Conservation (phyloP, 1,140 invertebrate species). For the Sesamia nonagrioides region DNA sequence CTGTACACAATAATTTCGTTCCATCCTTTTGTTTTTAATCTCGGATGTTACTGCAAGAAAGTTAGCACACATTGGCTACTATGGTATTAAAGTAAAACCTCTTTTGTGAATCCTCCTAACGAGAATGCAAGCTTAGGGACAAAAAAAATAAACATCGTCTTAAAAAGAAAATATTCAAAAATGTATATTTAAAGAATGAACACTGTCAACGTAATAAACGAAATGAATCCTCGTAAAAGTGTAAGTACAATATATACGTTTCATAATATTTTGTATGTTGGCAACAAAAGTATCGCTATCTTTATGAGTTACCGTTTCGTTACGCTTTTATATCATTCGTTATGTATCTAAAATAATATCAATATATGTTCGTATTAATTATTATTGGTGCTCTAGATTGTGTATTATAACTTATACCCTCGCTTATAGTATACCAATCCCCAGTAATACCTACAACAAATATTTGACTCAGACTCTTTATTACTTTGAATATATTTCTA, state of each 20-base stretch:
- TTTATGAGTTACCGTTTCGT: neutral
- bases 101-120: too few relatives aligned
- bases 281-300: neutral
- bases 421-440: too few relatives aligned
- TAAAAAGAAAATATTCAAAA: neutral
- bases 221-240: slow-evolving; percentile 6
- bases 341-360: neutral
- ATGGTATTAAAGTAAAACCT: too few relatives aligned
- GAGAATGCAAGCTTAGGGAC: neutral
- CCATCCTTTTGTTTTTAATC: too few relatives aligned
- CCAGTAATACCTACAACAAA: too few relatives aligned
- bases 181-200: neutral
- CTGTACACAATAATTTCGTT: too few relatives aligned
- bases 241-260: neutral
- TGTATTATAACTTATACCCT: neutral
- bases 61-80: too few relatives aligned
- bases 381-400: neutral
- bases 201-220: neutral
- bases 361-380: neutral
- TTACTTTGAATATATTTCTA: too few relatives aligned
- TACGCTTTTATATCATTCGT: slow-evolving; percentile 2
- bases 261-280: neutral
- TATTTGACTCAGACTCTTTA: too few relatives aligned
- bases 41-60: too few relatives aligned
- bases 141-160: neutral